Percentiles rank a stretch among this genome's conserved stretches.
Conservation (phyloP, 2,113 vertebrate species). For the Pterocles orientalis region DNA sequence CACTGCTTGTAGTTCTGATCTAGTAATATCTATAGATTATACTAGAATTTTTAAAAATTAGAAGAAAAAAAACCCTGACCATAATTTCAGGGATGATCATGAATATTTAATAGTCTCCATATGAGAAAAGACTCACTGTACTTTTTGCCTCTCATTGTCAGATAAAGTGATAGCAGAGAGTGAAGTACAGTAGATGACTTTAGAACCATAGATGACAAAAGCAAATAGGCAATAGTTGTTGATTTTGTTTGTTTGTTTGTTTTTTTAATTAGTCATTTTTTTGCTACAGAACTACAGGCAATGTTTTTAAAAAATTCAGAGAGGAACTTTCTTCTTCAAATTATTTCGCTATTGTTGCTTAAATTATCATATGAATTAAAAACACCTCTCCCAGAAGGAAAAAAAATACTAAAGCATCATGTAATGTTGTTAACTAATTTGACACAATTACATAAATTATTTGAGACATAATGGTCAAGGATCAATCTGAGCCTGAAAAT, state of each 20-base stretch:
- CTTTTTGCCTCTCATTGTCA: neutral
- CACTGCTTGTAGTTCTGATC: neutral
- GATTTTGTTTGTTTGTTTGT: neutral
- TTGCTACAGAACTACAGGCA: neutral
- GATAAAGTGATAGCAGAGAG: neutral
- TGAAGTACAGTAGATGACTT: neutral
- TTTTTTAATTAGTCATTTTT: neutral
- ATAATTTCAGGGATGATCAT: neutral
- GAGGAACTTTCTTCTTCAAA: neutral
- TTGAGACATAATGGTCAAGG: neutral
- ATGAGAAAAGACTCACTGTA: neutral
- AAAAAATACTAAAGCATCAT: neutral
- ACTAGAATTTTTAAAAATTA: neutral
- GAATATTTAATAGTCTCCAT: neutral
- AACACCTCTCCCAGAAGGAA: accelerated
- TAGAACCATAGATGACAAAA: neutral
- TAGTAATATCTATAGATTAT: neutral
- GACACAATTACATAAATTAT: neutral
- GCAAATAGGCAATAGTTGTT: neutral
- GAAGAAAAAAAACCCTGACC: neutral
- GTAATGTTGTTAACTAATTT: neutral
- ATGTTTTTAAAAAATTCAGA: neutral
- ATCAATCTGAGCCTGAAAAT: neutral
- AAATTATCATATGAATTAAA: neutral
- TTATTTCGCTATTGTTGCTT: neutral